These are phyloP conservation scores for Lasioglossum lativentre DNA, from an alignment of 2,888 invertebrate genomes.

Conservation along the genomic window DNA sequence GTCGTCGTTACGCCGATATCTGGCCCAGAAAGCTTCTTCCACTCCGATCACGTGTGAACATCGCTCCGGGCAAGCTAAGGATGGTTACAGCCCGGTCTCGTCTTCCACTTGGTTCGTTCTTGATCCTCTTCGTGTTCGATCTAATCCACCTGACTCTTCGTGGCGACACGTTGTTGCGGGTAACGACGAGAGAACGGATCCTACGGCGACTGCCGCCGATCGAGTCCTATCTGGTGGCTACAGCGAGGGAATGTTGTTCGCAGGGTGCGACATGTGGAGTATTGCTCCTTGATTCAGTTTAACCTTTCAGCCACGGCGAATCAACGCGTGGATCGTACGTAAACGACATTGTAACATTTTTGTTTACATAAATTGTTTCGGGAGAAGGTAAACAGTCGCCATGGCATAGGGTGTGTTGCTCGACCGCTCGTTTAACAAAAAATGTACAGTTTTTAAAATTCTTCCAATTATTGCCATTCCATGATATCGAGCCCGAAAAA, in stretches of 20 bases:
- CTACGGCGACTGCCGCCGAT: not conserved
- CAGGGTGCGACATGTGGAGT: not conserved
- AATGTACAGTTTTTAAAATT: not conserved
- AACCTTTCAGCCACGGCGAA: not conserved
- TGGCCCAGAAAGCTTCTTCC: conserved; percentile 51
- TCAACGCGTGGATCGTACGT: not conserved
- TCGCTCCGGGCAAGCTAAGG: not conserved
- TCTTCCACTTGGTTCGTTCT: not conserved
- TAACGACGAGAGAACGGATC: not conserved
- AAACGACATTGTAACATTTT: not conserved
- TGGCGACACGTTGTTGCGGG: conserved; percentile 6
- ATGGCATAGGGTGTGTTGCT: too few relatives aligned
- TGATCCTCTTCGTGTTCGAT: conserved; percentile 2
- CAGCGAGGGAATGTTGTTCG: not conserved
- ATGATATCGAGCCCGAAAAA: not conserved
- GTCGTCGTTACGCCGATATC: conserved; percentile 59
- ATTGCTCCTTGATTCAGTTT: not conserved
- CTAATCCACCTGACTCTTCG: conserved; percentile 15
- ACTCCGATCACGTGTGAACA: conserved; percentile 53
- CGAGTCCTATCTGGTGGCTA: not conserved
- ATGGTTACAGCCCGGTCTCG: not conserved
- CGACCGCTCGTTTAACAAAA: too few relatives aligned
- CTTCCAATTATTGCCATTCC: not conserved
- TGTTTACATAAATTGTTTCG: too few relatives aligned
- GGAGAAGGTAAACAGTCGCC: too few relatives aligned